Evolutionary conservation across 2,888 invertebrate species (phyloP).

Genomic region (Itoplectis maculator): DNA sequence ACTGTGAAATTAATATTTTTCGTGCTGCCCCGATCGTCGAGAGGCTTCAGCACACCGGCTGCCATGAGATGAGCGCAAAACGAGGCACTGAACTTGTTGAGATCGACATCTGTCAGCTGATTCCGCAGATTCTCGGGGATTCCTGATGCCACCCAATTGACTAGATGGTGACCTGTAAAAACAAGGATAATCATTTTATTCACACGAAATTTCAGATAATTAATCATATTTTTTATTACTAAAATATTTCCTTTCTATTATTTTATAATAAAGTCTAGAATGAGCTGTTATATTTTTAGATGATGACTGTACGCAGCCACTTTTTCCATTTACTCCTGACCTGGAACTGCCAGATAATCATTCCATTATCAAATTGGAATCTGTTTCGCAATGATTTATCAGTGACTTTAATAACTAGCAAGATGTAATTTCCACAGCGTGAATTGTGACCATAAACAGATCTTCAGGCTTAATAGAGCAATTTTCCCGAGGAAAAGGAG

Average conservation of each 20-base stretch:
- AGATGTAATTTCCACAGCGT: neutral
- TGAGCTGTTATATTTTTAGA: neutral
- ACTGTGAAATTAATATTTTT: constrained; percentile 90
- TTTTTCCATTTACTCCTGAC: neutral
- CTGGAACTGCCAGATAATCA: neutral
- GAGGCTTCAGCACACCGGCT: constrained; percentile 93
- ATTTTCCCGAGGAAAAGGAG: constrained; percentile 25
- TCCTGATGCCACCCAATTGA: constrained; percentile 95
- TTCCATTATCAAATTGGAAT: neutral
- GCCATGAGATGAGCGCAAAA: constrained; percentile 95
- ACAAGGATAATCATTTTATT: constrained; percentile 68
- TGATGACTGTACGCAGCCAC: neutral
- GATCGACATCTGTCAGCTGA: constrained; percentile 89
- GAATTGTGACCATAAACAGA: neutral
- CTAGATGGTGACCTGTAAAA: constrained; percentile 94
- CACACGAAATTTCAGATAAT: neutral
- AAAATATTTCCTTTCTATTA: neutral
- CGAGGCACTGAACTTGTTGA: constrained; percentile 91
- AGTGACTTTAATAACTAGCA: neutral
- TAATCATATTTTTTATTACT: neutral
- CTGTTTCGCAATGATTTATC: neutral
- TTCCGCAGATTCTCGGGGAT: constrained; percentile 89
- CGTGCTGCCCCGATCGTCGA: constrained; percentile 90
- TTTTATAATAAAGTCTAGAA: neutral
- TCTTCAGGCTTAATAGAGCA: constrained; percentile 4